These are phyloP conservation scores for Choreutis nemorana DNA, from an alignment of 2,888 invertebrate genomes.

Conservation along the genomic window DNA sequence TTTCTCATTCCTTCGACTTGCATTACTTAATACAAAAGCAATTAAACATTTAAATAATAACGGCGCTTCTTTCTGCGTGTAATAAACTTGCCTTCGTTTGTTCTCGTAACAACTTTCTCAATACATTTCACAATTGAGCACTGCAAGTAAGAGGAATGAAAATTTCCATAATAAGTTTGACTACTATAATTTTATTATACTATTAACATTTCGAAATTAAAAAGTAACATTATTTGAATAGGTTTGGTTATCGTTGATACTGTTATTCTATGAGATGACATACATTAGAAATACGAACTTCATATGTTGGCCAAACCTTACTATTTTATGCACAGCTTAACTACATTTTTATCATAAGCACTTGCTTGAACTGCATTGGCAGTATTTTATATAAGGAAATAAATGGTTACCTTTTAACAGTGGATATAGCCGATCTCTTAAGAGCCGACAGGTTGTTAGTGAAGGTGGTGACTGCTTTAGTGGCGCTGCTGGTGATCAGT, in stretches of 20 bases:
- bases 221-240: no score
- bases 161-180: slow-evolving; percentile 28
- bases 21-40: neutral
- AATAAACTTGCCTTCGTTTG: slow-evolving; percentile 32
- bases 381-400: neutral
- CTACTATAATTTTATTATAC: no score
- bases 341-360: no score
- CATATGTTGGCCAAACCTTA: no score
- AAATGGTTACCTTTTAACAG: slow-evolving; percentile 47
- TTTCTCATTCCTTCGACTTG: slow-evolving; percentile 3
- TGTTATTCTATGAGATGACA: no score
- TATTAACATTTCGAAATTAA: no score
- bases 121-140: slow-evolving; percentile 39
- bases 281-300: no score
- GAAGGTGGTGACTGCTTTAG: slow-evolving; percentile 32
- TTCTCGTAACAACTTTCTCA: slow-evolving; percentile 23
- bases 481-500: slow-evolving; percentile 48
- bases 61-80: slow-evolving; percentile 20
- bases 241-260: no score
- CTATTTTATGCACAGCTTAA: no score
- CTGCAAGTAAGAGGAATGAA: slow-evolving; percentile 49
- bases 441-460: slow-evolving; percentile 40
- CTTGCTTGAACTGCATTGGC: no score
- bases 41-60: slow-evolving; percentile 13
- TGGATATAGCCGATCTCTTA: slow-evolving; percentile 47